Evolutionary conservation across 2,888 invertebrate species (phyloP).

Genomic region (Cantharis flavilabris): DNA sequence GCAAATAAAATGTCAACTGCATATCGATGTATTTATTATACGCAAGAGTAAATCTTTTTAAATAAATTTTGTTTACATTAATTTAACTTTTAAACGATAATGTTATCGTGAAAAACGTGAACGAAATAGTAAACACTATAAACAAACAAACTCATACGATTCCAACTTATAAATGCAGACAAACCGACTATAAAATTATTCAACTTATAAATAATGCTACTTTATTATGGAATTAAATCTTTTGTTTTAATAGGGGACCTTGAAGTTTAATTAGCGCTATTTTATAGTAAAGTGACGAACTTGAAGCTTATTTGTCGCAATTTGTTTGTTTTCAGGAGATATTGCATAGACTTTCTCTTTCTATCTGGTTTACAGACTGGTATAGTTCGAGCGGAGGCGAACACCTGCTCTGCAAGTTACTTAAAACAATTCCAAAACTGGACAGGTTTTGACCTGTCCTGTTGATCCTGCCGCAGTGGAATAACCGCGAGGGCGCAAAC

Average conservation of each 20-base stretch:
- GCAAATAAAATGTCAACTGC: neutral
- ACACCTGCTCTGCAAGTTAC: constrained; percentile 47
- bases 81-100: constrained; percentile 5
- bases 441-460: constrained; percentile 53
- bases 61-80: constrained; percentile 7
- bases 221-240: constrained; percentile 4
- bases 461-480: constrained; percentile 18
- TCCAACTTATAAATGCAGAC: constrained; percentile 2
- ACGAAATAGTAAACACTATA: constrained; percentile 5
- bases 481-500: constrained; percentile 22
- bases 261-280: constrained; percentile 13
- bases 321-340: constrained; percentile 28
- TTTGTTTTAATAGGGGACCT: constrained; percentile 10
- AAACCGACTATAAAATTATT: constrained; percentile 4
- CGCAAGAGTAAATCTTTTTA: neutral
- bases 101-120: constrained; percentile 8
- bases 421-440: constrained; percentile 45
- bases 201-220: neutral
- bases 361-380: constrained; percentile 20
- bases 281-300: constrained; percentile 8
- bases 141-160: neutral
- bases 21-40: neutral
- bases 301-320: constrained; percentile 22
- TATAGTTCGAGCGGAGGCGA: constrained; percentile 37
- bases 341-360: constrained; percentile 6